Percentiles rank a stretch among this genome's conserved stretches.
Conservation (phyloP, 2,888 invertebrate genomes). For the Oscheius myriophilus region DNA sequence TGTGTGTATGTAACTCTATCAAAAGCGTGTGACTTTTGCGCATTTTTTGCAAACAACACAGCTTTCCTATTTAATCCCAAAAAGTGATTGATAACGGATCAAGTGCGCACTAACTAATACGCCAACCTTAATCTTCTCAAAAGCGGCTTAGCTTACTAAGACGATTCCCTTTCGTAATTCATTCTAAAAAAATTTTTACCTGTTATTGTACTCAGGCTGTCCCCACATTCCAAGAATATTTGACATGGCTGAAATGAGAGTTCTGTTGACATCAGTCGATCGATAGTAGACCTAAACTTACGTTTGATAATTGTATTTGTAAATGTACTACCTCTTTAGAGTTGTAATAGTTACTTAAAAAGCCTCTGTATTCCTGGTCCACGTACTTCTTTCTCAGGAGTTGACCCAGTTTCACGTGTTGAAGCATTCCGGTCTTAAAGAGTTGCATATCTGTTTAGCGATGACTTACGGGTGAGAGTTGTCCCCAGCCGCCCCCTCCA, state of each 20-base stretch:
- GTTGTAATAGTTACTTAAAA: slow-evolving; percentile 76
- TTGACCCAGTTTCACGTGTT: slow-evolving; percentile 81
- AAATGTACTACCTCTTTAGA: slow-evolving; percentile 65
- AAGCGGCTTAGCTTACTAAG: too few species aligned
- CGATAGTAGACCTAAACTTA: slow-evolving; percentile 75
- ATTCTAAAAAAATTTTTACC: slow-evolving; percentile 7
- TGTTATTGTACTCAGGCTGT: slow-evolving; percentile 22
- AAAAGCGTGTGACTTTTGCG: too few species aligned
- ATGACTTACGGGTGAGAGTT: slow-evolving; percentile 46
- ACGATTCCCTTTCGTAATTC: too few species aligned
- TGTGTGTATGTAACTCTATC: too few species aligned
- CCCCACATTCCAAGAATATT: slow-evolving; percentile 54
- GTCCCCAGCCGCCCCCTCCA: slow-evolving; percentile 56
- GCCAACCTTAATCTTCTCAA: too few species aligned
- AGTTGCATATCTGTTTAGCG: background rate
- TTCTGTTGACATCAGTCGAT: slow-evolving; percentile 87
- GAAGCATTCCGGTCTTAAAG: slow-evolving; percentile 67
- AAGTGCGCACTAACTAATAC: too few species aligned
- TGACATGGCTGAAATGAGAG: slow-evolving; percentile 75
- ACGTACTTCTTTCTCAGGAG: slow-evolving; percentile 81
- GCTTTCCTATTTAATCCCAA: too few species aligned
- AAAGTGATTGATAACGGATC: too few species aligned
- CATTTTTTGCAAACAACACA: too few species aligned
- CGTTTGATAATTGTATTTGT: too few species aligned
- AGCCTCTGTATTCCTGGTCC: slow-evolving; percentile 66